These are phyloP conservation scores for Chlorodrepanis virens DNA, from an alignment of 2,113 vertebrate genomes.

Conservation along the genomic window DNA sequence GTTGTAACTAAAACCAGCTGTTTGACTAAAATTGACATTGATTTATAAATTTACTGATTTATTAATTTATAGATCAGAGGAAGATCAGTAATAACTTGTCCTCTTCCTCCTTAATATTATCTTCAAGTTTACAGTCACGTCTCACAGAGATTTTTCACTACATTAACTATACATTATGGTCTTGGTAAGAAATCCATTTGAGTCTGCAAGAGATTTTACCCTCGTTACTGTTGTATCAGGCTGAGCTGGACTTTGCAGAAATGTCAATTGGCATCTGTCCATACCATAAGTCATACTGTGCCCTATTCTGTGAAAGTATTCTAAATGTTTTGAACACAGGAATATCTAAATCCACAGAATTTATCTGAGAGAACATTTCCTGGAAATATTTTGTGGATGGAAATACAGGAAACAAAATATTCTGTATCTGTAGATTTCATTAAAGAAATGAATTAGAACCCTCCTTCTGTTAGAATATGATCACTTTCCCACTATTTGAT, in stretches of 20 bases:
- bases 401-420: neutral
- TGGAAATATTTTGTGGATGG: neutral
- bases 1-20: neutral
- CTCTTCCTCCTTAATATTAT: neutral
- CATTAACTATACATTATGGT: neutral
- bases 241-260: neutral
- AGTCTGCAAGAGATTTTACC: neutral
- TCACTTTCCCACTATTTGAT: neutral
- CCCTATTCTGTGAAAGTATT: neutral
- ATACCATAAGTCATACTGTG: neutral
- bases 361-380: neutral
- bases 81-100: neutral
- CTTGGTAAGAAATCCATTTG: neutral
- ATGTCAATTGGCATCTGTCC: neutral
- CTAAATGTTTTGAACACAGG: neutral
- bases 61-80: neutral
- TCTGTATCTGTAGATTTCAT: neutral
- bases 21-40: neutral
- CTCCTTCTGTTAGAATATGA: neutral
- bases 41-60: slow-evolving; percentile 17
- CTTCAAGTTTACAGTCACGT: neutral
- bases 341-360: neutral
- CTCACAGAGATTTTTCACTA: neutral
- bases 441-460: neutral
- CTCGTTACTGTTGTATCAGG: neutral